Evolutionary conservation across 2,797 vertebrate genomes (phyloP).

Genomic region (Gallinago solitaria): DNA sequence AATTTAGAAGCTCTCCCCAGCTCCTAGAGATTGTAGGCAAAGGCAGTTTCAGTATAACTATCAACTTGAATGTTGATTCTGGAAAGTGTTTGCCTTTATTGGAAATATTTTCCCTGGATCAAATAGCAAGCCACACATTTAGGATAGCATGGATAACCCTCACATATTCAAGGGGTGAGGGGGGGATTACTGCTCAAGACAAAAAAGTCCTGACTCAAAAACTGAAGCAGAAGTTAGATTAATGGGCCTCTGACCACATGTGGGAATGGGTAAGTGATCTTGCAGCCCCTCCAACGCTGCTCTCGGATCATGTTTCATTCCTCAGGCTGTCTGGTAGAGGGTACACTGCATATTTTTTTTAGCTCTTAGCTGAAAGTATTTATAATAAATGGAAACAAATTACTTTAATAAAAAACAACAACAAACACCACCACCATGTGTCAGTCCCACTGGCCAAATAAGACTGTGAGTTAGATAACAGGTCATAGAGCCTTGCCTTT

Average conservation of each 20-base stretch:
- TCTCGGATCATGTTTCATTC: constrained; percentile 54
- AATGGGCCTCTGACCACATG: constrained; percentile 46
- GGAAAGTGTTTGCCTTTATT: neutral
- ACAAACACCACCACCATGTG: constrained; percentile 13
- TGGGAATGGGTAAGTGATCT: constrained; percentile 23
- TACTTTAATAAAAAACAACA: constrained; percentile 56
- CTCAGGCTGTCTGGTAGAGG: constrained; percentile 31
- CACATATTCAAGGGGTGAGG: neutral
- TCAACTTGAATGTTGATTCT: neutral
- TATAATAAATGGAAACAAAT: constrained; percentile 67
- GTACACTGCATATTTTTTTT: neutral
- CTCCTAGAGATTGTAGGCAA: neutral
- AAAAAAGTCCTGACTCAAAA: neutral
- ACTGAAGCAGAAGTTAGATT: constrained; percentile 47
- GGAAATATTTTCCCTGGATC: neutral
- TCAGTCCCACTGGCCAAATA: constrained; percentile 42
- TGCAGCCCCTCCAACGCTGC: neutral
- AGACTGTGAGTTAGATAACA: constrained; percentile 72
- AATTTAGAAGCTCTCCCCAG: neutral
- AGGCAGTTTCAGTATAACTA: neutral
- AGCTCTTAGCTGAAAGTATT: constrained; percentile 38
- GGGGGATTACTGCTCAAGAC: neutral
- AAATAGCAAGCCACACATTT: neutral
- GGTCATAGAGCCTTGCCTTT: constrained; percentile 76
- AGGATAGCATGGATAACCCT: neutral